Base-by-base conservation (phyloP, 1,140 invertebrate genomes). In the Drosophila trapezifrons region DNA sequence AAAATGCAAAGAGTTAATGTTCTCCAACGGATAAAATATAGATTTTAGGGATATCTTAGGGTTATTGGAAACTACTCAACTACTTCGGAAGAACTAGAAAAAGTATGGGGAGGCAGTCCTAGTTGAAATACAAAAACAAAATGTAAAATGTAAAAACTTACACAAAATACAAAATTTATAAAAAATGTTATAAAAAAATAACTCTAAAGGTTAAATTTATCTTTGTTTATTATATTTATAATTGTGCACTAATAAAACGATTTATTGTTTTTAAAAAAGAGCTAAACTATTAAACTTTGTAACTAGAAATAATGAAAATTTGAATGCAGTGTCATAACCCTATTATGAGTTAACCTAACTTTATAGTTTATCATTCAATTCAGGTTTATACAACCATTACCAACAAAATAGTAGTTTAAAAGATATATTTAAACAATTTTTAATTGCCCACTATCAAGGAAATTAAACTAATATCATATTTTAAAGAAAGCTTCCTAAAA, bases 1-100 rank as follows among this genome's bases (percentile, higher is more conserved):
- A 38, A 46, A 56, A 47, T 47, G 27, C 45, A 59, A 8, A 7
- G 29, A 64, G 18, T 37, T n/a, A n/a, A n/a, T n/a, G n/a, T n/a
- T n/a, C n/a, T n/a, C n/a, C n/a, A n/a, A n/a, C n/a, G n/a, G n/a
- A n/a, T n/a, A n/a, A n/a, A n/a, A n/a, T 40, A 17, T 10, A 57
- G 1, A 8, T 20, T 6, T 43, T 12, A 15, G 5, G 25, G 5
- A 3, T 22, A 3, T 29, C 32, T 32, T 32, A n/a, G 42, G 9
- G 9, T 22, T 54, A n/a, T 15, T 5, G 2, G 6, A 43, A 15
- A 42, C 9, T 43, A 18, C 15, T 42, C 15, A 42, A 22, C 54
- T 63, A 59, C 37, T 42, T 29, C n/a, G 22, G 25, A 2, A 40
- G 27, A 27, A 32, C 8, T 10, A 63, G n/a, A n/a, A n/a, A n/a